Evolutionary conservation across 2,888 invertebrate genomes (phyloP).

Genomic region (Lasioglossum figueresi): DNA sequence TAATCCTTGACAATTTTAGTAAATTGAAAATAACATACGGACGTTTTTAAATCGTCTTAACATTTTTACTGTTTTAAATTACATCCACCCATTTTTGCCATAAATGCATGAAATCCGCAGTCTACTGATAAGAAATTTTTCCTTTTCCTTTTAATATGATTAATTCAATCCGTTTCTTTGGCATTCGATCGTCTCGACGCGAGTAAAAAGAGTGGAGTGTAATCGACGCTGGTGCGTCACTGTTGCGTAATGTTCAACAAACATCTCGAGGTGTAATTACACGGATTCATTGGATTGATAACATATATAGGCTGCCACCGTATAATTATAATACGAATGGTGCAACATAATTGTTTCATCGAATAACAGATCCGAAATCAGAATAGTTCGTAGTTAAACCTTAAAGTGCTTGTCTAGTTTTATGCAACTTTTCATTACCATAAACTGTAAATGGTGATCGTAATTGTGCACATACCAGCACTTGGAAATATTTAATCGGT

Average conservation of each 20-base stretch:
- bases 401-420: background rate
- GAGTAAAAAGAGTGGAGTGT: background rate
- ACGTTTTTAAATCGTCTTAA: too few species aligned
- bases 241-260: background rate
- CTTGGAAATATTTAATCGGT: background rate
- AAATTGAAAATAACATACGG: too few species aligned
- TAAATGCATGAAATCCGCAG: too few species aligned
- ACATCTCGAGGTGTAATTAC: conserved; percentile 19
- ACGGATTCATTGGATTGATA: conserved; percentile 1
- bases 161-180: background rate
- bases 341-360: background rate
- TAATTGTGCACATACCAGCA: background rate
- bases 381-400: background rate
- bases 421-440: background rate
- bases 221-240: background rate
- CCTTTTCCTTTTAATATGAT: background rate
- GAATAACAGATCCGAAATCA: background rate
- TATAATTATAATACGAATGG: background rate
- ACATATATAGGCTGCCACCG: conserved; percentile 10
- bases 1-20: too few species aligned
- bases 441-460: background rate
- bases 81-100: too few species aligned
- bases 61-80: too few species aligned
- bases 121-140: background rate
- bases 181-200: background rate